These are phyloP conservation scores for Liopterus haemorrhoidalis DNA, from an alignment of 2,888 invertebrate genomes.

Conservation along the genomic window DNA sequence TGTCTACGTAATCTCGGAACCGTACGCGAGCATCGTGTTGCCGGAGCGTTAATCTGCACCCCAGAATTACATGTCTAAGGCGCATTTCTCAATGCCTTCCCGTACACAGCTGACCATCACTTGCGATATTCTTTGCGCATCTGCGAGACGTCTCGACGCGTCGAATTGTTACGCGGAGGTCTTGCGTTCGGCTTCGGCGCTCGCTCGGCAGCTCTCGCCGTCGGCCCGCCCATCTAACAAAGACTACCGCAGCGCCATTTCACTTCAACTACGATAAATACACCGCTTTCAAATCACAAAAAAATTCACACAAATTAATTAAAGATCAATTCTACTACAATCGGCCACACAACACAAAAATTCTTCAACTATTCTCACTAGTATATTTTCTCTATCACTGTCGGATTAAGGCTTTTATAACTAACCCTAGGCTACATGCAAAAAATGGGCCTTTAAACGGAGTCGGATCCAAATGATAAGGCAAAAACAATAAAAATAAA, in stretches of 20 bases:
- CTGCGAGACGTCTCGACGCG: slow-evolving; percentile 38
- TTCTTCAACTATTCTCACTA: too few species aligned
- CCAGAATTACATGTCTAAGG: slow-evolving; percentile 44
- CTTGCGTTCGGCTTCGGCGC: slow-evolving; percentile 31
- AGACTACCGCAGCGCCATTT: slow-evolving; percentile 23
- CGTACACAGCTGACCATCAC: slow-evolving; percentile 44
- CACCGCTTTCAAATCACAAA: slow-evolving; percentile 1
- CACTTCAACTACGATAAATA: slow-evolving; percentile 23
- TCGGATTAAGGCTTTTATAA: too few species aligned
- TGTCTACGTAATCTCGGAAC: slow-evolving; percentile 56
- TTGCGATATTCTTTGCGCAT: slow-evolving; percentile 36
- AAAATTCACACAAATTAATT: slow-evolving; percentile 9
- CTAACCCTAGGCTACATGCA: too few species aligned
- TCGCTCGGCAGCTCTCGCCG: slow-evolving; percentile 35
- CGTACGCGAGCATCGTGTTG: slow-evolving; percentile 54
- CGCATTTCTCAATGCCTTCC: slow-evolving; percentile 42
- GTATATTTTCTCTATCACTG: too few species aligned
- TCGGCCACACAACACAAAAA: too few species aligned
- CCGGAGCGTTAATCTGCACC: slow-evolving; percentile 43
- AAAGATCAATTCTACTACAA: slow-evolving; percentile 7
- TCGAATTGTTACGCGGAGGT: slow-evolving; percentile 32
- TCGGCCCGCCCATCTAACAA: slow-evolving; percentile 35
- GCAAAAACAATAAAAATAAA: too few species aligned
- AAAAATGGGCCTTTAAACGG: too few species aligned
- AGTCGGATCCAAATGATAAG: too few species aligned